Base-by-base conservation (phyloP, 2,113 vertebrate genomes). In the Emydocephalus ijimae region DNA sequence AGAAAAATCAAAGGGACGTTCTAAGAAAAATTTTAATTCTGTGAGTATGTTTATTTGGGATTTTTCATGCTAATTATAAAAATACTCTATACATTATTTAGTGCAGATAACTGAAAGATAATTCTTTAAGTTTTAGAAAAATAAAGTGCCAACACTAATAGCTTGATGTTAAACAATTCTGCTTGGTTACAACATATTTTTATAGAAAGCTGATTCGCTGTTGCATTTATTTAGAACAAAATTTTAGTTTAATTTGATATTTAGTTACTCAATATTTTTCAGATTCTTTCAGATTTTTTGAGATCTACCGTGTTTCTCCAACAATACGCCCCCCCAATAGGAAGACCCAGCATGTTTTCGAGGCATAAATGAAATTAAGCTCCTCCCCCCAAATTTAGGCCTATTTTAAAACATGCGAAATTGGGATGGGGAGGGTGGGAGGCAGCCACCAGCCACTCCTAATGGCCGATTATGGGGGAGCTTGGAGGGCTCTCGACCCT, bases 1-100 rank as follows among this genome's bases (percentile, higher is more conserved):
- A 97, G 99, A 99, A 90, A 99, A 98, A 96, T 96, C 94, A n/a
- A 99, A 98, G 96, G 97, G 96, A 4, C 98, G 98, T 34, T 98
- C 98, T 94, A 99, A 99, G 94, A 99, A 99, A 96, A 93, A 96
- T 81, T 95, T 97, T 56, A 98, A 95, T 92, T 97, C 98, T 87
- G 95, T 97, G 61, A 99, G 98, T 97, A 97, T 10, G 0, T 10
- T 90, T 93, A 7, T 9, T 85, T 87, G 64, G 54, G 45, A 23
- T 88, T 90, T 69, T 64, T 18, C 4, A 0, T 18, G 0, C 3
- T 29, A 45, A 0, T 10, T 26, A 5, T 6, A 59, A 74, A 26
- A 0, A 94, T n/a, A 7, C 3, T 92, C 56, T n/a, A 8, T 5
- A 0, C 1, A 24, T 0, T 15, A 64, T 85, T 74, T 48, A 11